Conservation (phyloP, 2,888 invertebrate species). For the Acanthosepion pharaonis region DNA sequence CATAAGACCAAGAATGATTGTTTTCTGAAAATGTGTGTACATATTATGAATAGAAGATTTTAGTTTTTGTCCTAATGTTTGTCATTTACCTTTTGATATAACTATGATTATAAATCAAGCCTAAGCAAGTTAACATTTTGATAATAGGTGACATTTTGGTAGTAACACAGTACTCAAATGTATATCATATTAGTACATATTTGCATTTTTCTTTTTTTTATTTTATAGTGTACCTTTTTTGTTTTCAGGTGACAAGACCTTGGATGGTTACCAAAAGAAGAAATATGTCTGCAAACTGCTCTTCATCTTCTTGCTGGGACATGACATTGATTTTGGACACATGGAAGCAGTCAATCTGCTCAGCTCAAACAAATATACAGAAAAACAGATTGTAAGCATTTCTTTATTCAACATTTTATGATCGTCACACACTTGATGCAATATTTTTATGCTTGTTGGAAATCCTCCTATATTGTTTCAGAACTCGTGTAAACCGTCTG, state of each 20-base stretch:
- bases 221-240: neutral
- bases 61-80: neutral
- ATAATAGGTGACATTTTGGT: too few species aligned
- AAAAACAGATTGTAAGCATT: conserved; percentile 92
- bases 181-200: too few species aligned
- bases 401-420: neutral
- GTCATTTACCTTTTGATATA: neutral
- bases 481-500: too few species aligned
- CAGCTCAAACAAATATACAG: conserved; percentile 99
- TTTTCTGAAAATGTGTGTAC: too few species aligned
- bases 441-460: too few species aligned
- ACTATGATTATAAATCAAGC: too few species aligned
- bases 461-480: too few species aligned
- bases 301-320: conserved; percentile 98
- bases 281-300: conserved; percentile 99
- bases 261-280: conserved; percentile 99
- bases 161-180: too few species aligned
- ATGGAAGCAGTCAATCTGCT: conserved; percentile 99
- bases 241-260: conserved; percentile 89
- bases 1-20: too few species aligned
- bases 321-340: conserved; percentile 99
- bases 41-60: too few species aligned
- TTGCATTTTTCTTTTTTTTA: neutral
- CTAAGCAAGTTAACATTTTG: too few species aligned
- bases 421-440: too few species aligned